Conservation (phyloP, 2,888 invertebrate genomes). For the Rotaria socialis region DNA sequence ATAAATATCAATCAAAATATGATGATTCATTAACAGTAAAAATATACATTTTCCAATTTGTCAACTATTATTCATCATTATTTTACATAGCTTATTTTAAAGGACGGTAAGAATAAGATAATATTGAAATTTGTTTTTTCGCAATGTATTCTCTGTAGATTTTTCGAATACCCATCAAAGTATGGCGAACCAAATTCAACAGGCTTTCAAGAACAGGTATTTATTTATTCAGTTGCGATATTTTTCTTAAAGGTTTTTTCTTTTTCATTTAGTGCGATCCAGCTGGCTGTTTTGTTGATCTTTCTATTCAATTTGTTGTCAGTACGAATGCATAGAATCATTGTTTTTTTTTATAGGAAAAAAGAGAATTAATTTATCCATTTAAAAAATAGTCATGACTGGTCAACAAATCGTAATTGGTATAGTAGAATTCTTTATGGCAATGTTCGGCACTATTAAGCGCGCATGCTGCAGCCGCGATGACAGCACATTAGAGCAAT, state of each 20-base stretch:
- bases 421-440: conserved; percentile 78
- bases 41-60: conserved; percentile 60
- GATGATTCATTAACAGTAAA: conserved; percentile 60
- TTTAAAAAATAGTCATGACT: conserved; percentile 70
- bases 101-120: conserved; percentile 54
- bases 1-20: conserved; percentile 59
- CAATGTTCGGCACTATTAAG: conserved; percentile 56
- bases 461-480: not conserved
- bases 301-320: conserved; percentile 84
- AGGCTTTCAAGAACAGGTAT: not conserved
- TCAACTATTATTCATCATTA: conserved; percentile 60
- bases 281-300: conserved; percentile 79
- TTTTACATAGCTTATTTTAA: conserved; percentile 61
- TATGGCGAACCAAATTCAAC: not conserved
- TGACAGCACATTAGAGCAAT: conserved; percentile 46
- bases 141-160: not conserved
- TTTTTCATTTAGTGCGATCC: conserved; percentile 66
- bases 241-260: too few species aligned
- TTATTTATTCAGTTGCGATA: too few species aligned
- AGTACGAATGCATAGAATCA: conserved; percentile 54
- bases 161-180: not conserved
- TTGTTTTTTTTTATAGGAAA: too few species aligned
- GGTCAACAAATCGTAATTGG: conserved; percentile 89
- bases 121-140: not conserved
- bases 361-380: too few species aligned